Evolutionary conservation across 2,888 invertebrate genomes (phyloP).

Genomic region (Thumatha senex): DNA sequence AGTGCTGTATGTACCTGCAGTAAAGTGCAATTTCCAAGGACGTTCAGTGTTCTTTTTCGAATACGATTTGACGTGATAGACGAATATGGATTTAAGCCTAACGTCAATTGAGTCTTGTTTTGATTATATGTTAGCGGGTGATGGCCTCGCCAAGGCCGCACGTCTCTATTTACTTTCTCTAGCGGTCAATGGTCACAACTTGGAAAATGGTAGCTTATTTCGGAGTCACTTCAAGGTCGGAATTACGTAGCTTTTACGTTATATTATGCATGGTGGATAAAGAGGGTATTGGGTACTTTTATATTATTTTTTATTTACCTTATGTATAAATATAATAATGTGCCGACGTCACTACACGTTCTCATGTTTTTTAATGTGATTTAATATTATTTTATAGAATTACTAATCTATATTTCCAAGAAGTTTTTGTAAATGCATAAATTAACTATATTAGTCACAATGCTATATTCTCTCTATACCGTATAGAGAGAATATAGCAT

Average conservation of each 20-base stretch:
- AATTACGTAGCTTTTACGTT: slow-evolving; percentile 1
- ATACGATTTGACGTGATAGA: slow-evolving; percentile 38
- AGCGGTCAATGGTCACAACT: slow-evolving; percentile 71
- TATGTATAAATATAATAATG: not conserved
- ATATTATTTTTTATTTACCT: not conserved
- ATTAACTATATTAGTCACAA: too few relatives aligned
- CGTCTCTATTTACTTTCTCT: slow-evolving; percentile 76
- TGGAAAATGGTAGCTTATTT: slow-evolving; percentile 46
- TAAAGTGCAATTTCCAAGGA: slow-evolving; percentile 46
- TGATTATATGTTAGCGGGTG: slow-evolving; percentile 21
- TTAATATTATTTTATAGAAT: too few relatives aligned
- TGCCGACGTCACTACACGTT: not conserved
- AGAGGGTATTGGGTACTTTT: slow-evolving; percentile 7
- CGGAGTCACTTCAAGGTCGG: slow-evolving; percentile 61
- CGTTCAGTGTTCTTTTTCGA: slow-evolving; percentile 36
- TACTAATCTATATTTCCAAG: too few relatives aligned
- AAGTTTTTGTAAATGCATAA: not conserved
- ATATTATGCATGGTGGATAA: too few relatives aligned
- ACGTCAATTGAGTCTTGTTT: slow-evolving; percentile 41
- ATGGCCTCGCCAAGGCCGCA: slow-evolving; percentile 74
- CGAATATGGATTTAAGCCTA: slow-evolving; percentile 46
- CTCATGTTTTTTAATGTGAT: not conserved
- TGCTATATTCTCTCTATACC: too few relatives aligned
- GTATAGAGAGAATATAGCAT: too few relatives aligned
- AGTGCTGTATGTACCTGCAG: slow-evolving; percentile 41